Evolutionary conservation across 1,140 invertebrate genomes (phyloP).

Genomic region (Nasonia giraulti): DNA sequence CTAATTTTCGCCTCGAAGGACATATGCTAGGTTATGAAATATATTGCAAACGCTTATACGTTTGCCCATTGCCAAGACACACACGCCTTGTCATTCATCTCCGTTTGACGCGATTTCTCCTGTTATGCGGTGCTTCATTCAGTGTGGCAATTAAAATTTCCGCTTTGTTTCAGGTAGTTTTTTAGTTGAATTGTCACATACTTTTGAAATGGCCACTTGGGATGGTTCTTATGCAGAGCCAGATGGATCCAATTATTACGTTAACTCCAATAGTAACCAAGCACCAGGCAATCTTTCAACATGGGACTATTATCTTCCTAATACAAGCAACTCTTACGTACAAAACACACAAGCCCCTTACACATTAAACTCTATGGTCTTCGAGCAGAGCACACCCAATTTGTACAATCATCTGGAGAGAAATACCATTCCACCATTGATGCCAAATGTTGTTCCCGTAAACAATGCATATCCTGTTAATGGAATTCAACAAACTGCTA

Average conservation of each 20-base stretch:
- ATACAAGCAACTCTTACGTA: constrained; percentile 50
- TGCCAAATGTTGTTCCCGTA: constrained; percentile 39
- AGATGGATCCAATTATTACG: constrained; percentile 63
- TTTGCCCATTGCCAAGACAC: background rate
- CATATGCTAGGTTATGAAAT: constrained; percentile 45
- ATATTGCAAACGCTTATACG: constrained; percentile 24
- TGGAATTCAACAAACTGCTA: constrained; percentile 4
- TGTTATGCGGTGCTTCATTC: background rate
- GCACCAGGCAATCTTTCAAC: constrained; percentile 47
- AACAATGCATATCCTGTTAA: constrained; percentile 34
- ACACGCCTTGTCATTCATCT: background rate
- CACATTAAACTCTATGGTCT: constrained; percentile 50
- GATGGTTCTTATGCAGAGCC: constrained; percentile 67
- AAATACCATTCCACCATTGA: constrained; percentile 28
- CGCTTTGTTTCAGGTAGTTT: background rate
- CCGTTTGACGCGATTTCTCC: background rate
- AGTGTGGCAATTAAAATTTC: background rate
- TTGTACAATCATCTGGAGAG: constrained; percentile 49
- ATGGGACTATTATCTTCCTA: constrained; percentile 59
- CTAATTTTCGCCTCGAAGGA: background rate
- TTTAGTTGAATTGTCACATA: background rate
- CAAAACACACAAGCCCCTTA: constrained; percentile 48
- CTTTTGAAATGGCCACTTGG: constrained; percentile 69
- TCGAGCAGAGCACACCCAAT: constrained; percentile 38
- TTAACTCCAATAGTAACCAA: constrained; percentile 56